phyloP scores from a whole-genome alignment of 1,140 invertebrate species.

The Hyphantria cunea region DNA sequence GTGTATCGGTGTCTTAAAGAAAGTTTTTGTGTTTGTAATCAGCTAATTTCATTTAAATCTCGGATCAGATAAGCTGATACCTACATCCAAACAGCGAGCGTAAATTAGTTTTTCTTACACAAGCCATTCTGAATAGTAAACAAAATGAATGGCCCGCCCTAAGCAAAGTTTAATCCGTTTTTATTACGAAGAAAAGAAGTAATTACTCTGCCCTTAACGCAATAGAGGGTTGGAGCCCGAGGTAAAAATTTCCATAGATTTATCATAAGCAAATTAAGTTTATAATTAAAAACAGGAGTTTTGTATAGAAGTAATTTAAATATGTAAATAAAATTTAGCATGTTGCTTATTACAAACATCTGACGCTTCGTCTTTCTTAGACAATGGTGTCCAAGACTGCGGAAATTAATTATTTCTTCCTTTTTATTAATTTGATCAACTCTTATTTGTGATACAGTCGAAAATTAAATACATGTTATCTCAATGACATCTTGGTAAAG shows the following conservation, averaged over 20 bases:
- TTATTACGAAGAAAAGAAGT: conserved; percentile 82
- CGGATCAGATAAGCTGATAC: conserved; percentile 48
- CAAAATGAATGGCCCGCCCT: conserved; percentile 78
- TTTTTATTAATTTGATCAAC: too few species aligned
- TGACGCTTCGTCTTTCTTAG: conserved; percentile 10
- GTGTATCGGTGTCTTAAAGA: too few species aligned
- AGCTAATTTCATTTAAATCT: conserved; percentile 63
- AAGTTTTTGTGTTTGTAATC: conserved; percentile 21
- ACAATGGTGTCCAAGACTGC: conserved; percentile 7
- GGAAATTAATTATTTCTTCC: too few species aligned
- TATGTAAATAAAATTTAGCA: conserved; percentile 73
- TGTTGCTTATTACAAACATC: conserved; percentile 41
- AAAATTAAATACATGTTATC: too few species aligned
- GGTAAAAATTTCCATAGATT: conserved; percentile 81
- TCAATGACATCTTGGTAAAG: too few species aligned
- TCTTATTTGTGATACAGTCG: too few species aligned
- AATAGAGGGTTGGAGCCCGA: conserved; percentile 74
- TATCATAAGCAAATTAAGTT: conserved; percentile 81
- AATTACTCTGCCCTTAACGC: conserved; percentile 78
- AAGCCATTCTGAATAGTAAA: conserved; percentile 77
- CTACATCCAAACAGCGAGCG: conserved; percentile 46
- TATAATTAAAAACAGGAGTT: conserved; percentile 81
- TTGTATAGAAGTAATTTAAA: conserved; percentile 78
- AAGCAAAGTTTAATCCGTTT: conserved; percentile 82
- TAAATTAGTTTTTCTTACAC: conserved; percentile 75